Evolutionary conservation across 2,888 invertebrate species (phyloP).

Genomic region (Eudasyphora cyanicolor): DNA sequence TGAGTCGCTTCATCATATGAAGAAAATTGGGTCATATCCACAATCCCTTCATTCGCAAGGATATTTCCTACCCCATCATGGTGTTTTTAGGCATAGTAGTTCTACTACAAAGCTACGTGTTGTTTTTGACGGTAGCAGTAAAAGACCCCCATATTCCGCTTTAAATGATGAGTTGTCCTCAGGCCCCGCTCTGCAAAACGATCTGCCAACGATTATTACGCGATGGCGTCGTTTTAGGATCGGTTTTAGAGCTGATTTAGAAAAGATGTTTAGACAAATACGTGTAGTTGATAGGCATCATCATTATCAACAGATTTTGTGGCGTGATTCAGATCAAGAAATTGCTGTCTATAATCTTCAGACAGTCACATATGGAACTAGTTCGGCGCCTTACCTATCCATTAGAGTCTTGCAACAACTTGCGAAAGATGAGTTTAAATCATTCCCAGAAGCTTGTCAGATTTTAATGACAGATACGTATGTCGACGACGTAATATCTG

Average conservation of each 20-base stretch:
- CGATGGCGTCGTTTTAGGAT: conserved; percentile 50
- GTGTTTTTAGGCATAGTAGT: conserved; percentile 33
- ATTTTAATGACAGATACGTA: conserved; percentile 29
- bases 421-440: conserved; percentile 37
- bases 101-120: conserved; percentile 50
- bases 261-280: conserved; percentile 62
- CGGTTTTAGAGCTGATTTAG: conserved; percentile 53
- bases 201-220: conserved; percentile 42
- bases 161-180: conserved; percentile 43
- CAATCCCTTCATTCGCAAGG: conserved; percentile 1
- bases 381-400: conserved; percentile 55
- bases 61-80: conserved; percentile 51
- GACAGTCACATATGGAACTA: conserved; percentile 58
- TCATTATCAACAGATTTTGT: conserved; percentile 56
- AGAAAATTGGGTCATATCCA: conserved; percentile 24
- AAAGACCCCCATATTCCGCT: not conserved
- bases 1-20: conserved; percentile 34
- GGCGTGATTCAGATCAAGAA: conserved; percentile 20
- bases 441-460: conserved; percentile 44
- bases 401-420: conserved; percentile 58
- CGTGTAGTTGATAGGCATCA: conserved; percentile 41
- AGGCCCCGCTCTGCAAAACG: conserved; percentile 56
- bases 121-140: conserved; percentile 48
- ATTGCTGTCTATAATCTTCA: conserved; percentile 48
- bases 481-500: not conserved